Evolutionary conservation across 2,888 invertebrate genomes (phyloP).

Genomic region (Heliconius ismenius): DNA sequence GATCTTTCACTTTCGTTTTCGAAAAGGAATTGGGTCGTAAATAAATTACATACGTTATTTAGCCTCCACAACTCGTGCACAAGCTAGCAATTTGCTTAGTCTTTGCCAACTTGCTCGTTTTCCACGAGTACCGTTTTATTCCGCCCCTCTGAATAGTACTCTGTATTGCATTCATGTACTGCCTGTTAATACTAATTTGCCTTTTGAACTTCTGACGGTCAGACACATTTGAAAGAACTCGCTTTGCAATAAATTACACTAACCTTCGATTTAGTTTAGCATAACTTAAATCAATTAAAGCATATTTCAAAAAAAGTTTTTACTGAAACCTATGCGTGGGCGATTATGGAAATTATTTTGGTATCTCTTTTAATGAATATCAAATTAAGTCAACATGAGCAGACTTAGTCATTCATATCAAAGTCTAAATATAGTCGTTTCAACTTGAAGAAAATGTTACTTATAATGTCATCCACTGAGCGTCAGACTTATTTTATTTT

Average conservation of each 20-base stretch:
- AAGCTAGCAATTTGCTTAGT: slow-evolving; percentile 33
- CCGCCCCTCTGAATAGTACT: slow-evolving; percentile 26
- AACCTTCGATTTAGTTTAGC: neutral
- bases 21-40: slow-evolving; percentile 25
- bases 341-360: neutral
- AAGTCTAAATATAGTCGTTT: neutral
- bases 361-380: neutral
- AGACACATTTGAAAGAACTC: neutral
- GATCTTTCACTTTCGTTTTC: slow-evolving; percentile 20
- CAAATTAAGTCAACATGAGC: neutral
- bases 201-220: slow-evolving; percentile 7
- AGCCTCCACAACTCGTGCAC: slow-evolving; percentile 29
- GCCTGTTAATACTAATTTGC: slow-evolving; percentile 28
- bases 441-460: neutral
- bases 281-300: slow-evolving; percentile 4
- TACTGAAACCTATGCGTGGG: neutral
- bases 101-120: slow-evolving; percentile 31
- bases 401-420: slow-evolving; percentile 2
- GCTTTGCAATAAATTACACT: slow-evolving; percentile 29
- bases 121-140: slow-evolving; percentile 29
- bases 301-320: neutral
- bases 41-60: slow-evolving; percentile 32
- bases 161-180: slow-evolving; percentile 27
- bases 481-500: neutral
- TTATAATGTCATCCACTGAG: neutral